These are phyloP conservation scores for Potorous gilbertii DNA, from an alignment of 2,797 vertebrate genomes.

Conservation along the genomic window DNA sequence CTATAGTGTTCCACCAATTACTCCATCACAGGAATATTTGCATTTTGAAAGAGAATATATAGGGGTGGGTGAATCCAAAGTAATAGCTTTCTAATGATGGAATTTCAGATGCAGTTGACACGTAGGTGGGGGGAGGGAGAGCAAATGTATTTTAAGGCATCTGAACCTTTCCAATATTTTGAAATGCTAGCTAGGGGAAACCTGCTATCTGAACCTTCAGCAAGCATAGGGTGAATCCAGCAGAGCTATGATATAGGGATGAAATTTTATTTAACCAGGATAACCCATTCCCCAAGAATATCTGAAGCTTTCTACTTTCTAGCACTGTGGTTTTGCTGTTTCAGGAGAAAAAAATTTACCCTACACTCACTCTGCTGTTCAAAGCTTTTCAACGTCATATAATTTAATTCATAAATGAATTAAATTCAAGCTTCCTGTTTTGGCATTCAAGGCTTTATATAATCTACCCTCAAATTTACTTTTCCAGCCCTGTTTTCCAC, in stretches of 20 bases:
- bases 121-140: fast-evolving
- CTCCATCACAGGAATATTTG: background rate
- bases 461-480: background rate
- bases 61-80: background rate
- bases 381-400: background rate
- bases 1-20: background rate
- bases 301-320: background rate
- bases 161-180: background rate
- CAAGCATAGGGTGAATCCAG: background rate
- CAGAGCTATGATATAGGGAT: background rate
- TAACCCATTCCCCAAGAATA: background rate
- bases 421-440: background rate
- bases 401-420: background rate
- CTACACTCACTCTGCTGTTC: background rate
- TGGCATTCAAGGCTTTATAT: background rate
- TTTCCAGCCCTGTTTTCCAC: background rate
- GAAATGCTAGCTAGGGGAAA: background rate
- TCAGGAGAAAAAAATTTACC: background rate
- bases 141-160: background rate
- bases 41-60: background rate
- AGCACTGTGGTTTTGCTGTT: background rate
- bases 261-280: background rate
- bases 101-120: too few species aligned
- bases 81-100: background rate
- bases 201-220: background rate